Base-by-base conservation (phyloP, 2,797 vertebrate species). In the Aphelocoma californica region DNA sequence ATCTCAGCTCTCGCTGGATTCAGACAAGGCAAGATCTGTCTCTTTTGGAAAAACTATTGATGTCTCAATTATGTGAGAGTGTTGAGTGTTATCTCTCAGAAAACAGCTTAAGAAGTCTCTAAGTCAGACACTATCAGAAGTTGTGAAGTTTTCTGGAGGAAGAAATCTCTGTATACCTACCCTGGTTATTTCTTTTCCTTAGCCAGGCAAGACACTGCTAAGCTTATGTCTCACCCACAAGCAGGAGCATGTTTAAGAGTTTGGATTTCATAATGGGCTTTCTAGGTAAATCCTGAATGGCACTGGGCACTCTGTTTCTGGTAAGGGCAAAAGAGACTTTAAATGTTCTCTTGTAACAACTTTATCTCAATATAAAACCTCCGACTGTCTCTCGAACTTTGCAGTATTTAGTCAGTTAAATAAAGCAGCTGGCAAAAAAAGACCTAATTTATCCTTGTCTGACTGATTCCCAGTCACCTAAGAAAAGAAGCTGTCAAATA, bases 401-500 rank as follows among this genome's bases (percentile, higher is more conserved):
- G n/a, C 50, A 34, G 36, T 86, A 42, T 72, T 78, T 88, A 83
- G 48, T 51, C 60, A 65, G 42, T 42, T 74, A 78, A 92, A 92
- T 80, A 73, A 74, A 8, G 17, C 61, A 93, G 24, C 54, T 90
- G 69, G 34, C 31, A 61, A 86, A 81, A 92, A 61, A 66, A 18
- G 32, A 36, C 65, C 40, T 72, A 51, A 47, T 86, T 92, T 88
- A 67, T 90, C 70, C n/a, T 86, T 78, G 34, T 91, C 77, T 86
- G 80, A 53, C 58, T 79, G 66, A 83, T 84, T 93, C 70, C 38
- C n/a, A 47, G 58, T 72, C 70, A 86, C 77, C 42, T 70, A 72
- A 72, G 86, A 81, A 88, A 91, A 91, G 80, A 72, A 91, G 51
- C 62, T 92, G 90, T 90, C 88, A 91, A 81, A 72, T 5, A 57